Conservation (phyloP, 2,888 invertebrate genomes). For the Merodon equestris region DNA sequence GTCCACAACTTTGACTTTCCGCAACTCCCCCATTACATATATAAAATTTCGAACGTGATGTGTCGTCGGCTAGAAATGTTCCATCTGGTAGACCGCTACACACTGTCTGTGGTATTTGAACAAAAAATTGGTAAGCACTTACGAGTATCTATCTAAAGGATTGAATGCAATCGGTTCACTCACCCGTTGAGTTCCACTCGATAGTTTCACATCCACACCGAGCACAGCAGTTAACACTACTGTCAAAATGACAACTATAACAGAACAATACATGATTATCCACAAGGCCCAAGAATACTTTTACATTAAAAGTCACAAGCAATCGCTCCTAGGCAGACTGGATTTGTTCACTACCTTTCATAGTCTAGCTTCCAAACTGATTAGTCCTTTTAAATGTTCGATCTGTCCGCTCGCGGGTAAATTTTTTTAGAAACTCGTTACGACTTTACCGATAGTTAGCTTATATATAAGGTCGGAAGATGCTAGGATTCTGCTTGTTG, state of each 20-base stretch:
- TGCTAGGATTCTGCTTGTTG: constrained; percentile 3
- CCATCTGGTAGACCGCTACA: constrained; percentile 70
- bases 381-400: constrained; percentile 23
- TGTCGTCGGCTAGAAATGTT: constrained; percentile 36
- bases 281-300: background rate
- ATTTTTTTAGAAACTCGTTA: constrained; percentile 46
- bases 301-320: background rate
- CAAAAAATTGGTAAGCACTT: background rate
- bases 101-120: constrained; percentile 63
- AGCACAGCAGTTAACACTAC: constrained; percentile 48
- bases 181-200: constrained; percentile 37
- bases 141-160: background rate
- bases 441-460: constrained; percentile 28
- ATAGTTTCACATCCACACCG: constrained; percentile 27
- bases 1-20: constrained; percentile 70
- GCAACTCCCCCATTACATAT: constrained; percentile 69
- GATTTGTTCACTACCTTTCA: constrained; percentile 47
- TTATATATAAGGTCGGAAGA: constrained; percentile 49
- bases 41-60: constrained; percentile 70
- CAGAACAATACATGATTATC: constrained; percentile 2
- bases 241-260: constrained; percentile 56
- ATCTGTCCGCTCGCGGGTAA: constrained; percentile 26
- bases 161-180: constrained; percentile 16
- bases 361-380: constrained; percentile 39
- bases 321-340: background rate